Evolutionary conservation across 1,140 invertebrate genomes (phyloP).

Genomic region (Dysdera silvatica): DNA sequence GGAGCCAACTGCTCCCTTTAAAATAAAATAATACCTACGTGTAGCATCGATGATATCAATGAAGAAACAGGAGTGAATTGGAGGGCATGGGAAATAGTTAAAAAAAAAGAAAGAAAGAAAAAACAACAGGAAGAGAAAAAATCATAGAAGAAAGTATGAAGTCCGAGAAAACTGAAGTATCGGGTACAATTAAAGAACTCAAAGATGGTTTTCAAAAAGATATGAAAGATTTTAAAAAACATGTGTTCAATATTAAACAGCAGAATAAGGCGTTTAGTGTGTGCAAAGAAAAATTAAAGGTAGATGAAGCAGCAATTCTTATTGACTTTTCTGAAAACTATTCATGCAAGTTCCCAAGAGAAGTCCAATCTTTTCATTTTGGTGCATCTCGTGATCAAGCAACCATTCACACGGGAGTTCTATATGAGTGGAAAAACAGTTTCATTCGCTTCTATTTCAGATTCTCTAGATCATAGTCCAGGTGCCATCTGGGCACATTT

Average conservation of each 20-base stretch:
- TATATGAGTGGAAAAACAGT: background rate
- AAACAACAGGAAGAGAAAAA: no score
- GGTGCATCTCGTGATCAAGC: conserved; percentile 3
- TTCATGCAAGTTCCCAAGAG: background rate
- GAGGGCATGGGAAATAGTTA: no score
- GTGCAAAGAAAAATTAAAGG: conserved; percentile 9
- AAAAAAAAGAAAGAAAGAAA: no score
- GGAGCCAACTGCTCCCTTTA: no score
- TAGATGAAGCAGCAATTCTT: conserved; percentile 11
- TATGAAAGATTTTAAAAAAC: background rate
- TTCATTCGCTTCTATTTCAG: conserved; percentile 2
- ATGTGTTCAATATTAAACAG: background rate
- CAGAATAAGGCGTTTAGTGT: background rate
- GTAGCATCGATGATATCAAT: no score
- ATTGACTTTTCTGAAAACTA: background rate
- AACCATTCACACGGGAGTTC: conserved; percentile 4
- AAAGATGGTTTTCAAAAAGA: background rate
- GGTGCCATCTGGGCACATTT: conserved; percentile 8
- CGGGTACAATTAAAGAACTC: no score
- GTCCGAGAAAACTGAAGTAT: no score
- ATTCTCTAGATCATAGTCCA: conserved; percentile 1
- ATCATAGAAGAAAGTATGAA: no score
- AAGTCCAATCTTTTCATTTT: conserved; percentile 3
- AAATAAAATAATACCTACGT: no score
- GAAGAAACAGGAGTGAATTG: no score